phyloP scores from a whole-genome alignment of 2,888 invertebrate species.

The Gonocerus acuteangulatus region DNA sequence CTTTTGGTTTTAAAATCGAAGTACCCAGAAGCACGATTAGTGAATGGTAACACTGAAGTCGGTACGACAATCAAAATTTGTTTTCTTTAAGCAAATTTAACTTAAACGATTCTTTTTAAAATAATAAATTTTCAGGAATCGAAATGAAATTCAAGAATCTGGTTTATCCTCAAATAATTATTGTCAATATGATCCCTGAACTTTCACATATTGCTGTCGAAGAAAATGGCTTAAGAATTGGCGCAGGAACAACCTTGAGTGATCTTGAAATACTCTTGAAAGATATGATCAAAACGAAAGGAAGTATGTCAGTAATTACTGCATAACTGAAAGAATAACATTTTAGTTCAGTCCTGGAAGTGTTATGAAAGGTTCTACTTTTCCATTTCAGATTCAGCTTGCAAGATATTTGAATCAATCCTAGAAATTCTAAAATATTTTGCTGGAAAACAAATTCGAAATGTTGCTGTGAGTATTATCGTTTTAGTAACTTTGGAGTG shows the following conservation, averaged over 20 bases:
- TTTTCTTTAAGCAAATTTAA: neutral
- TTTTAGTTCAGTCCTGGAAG: no score
- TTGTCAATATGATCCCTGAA: slow-evolving; percentile 61
- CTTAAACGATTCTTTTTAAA: neutral
- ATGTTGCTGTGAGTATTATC: slow-evolving; percentile 64
- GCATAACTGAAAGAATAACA: neutral
- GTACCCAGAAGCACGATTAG: slow-evolving; percentile 63
- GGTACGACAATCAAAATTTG: slow-evolving; percentile 46
- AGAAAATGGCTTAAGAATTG: slow-evolving; percentile 58
- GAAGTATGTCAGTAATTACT: slow-evolving; percentile 42
- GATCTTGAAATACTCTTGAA: slow-evolving; percentile 61
- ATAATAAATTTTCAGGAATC: slow-evolving; percentile 49
- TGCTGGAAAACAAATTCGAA: slow-evolving; percentile 90
- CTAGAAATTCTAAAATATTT: slow-evolving; percentile 86
- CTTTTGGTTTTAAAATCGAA: slow-evolving; percentile 61
- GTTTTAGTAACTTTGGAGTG: no score
- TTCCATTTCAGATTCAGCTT: slow-evolving; percentile 51
- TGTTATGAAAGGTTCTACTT: no score
- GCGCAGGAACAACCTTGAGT: slow-evolving; percentile 71
- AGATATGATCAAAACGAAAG: slow-evolving; percentile 40
- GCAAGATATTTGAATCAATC: slow-evolving; percentile 75
- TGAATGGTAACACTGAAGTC: slow-evolving; percentile 85
- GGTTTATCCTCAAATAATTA: slow-evolving; percentile 68
- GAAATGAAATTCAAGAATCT: slow-evolving; percentile 83
- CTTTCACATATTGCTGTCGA: slow-evolving; percentile 52